Evolutionary conservation across 2,888 invertebrate genomes (phyloP).

Genomic region (Amiota communis): DNA sequence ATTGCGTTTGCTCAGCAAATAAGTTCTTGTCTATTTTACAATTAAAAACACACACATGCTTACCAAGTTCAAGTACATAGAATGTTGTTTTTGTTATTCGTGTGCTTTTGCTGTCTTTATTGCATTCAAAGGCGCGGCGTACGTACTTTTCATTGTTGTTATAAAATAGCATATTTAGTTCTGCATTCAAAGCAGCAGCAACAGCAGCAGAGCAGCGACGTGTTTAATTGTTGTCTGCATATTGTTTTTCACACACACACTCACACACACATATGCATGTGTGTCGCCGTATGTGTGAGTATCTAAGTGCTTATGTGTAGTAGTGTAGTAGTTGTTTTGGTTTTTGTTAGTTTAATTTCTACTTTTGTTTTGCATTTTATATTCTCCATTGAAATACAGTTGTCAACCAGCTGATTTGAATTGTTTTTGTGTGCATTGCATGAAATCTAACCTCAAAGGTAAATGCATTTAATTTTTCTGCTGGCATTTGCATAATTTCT

Average conservation of each 20-base stretch:
- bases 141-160: too few species aligned
- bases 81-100: too few species aligned
- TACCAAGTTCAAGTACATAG: too few species aligned
- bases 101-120: too few species aligned
- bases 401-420: conserved; percentile 9
- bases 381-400: neutral
- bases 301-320: neutral
- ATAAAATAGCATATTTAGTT: too few species aligned
- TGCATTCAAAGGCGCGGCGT: too few species aligned
- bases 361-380: neutral
- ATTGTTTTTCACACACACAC: neutral
- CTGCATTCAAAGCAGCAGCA: too few species aligned
- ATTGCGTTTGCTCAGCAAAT: too few species aligned
- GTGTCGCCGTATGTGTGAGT: neutral
- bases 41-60: neutral
- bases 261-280: neutral
- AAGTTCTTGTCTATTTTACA: conserved; percentile 12
- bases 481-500: neutral
- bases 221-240: too few species aligned
- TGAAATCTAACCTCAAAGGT: neutral
- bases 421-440: neutral
- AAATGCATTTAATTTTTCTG: neutral
- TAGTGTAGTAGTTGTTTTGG: neutral
- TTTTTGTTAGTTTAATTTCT: neutral
- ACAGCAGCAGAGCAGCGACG: too few species aligned